phyloP scores from a whole-genome alignment of 2,797 vertebrate genomes.

The Pipistrellus pipistrellus region DNA sequence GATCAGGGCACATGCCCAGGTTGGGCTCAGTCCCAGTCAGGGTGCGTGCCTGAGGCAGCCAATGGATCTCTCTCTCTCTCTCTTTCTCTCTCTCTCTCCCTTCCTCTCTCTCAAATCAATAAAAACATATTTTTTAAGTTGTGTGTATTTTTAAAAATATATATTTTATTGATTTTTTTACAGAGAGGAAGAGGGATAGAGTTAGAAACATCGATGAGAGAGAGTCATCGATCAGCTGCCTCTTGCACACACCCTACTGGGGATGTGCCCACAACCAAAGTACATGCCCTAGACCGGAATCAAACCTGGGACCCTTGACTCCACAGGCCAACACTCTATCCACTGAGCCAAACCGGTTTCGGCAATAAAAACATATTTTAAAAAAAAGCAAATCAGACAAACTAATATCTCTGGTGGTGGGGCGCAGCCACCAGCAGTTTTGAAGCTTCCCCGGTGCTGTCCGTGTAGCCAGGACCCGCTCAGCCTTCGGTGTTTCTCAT shows the following conservation, averaged over 20 bases:
- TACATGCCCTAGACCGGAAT: too few species aligned
- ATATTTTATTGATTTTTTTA: too few species aligned
- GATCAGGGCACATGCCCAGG: not conserved
- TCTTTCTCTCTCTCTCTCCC: too few species aligned
- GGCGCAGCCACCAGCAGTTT: not conserved
- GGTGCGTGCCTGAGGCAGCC: not conserved
- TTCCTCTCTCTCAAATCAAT: not conserved
- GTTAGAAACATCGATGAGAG: too few species aligned
- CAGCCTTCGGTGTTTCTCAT: not conserved
- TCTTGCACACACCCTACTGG: too few species aligned
- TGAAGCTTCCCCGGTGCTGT: not conserved
- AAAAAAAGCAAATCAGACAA: not conserved
- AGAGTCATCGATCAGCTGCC: too few species aligned
- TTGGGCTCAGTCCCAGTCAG: not conserved
- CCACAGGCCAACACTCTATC: too few species aligned
- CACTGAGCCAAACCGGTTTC: too few species aligned
- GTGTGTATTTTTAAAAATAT: too few species aligned
- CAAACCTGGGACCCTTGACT: too few species aligned
- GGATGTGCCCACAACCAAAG: too few species aligned
- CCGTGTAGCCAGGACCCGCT: not conserved
- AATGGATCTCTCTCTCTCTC: not conserved
- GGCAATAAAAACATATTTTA: not conserved
- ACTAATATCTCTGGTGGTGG: not conserved
- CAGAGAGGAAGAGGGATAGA: too few species aligned
- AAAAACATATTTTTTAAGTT: not conserved